Evolutionary conservation across 2,888 invertebrate genomes (phyloP), one percentile per base, ranked within the genome.

Genomic region (Sussaba pulchella): DNA sequence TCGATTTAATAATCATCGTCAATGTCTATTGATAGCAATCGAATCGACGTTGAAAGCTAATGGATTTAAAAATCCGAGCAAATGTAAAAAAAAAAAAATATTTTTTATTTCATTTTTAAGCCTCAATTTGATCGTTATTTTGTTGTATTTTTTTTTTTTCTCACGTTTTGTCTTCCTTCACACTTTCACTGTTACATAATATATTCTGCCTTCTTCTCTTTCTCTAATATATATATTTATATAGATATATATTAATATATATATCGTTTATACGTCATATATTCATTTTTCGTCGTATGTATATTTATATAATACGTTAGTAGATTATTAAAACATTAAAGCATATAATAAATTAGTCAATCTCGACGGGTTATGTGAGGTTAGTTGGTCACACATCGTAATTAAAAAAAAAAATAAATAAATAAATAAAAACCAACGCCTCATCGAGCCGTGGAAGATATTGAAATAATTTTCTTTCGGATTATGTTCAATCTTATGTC

Each of bases 161-260:
- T 59, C 24, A 75, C 59, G 64, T 73, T 72, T 77, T 78, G 78
- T 83, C 85, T 78, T 75, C 70, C 84, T 88, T 87, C 88, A 88
- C 87, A 88, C 88, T 87, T 88, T 87, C 87, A 88, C 88, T 88
- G 88, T 88, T 88, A 87, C 88, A 88, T 87, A 87, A 85, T 86
- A 86, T 86, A 87, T 85, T 76, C 47, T 74, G 61, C 61, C 70
- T 57, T 69, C 26, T 31, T 71, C 52, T 71, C 61, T 31, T 12
- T 41, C 52, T 57, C 66, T 69, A 67, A 21, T 69, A 69, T 67
- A 45, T 41, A 54, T 74, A 57, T 80, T 80, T 84, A 82, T 82
- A 6, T 31, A 31, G 2, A 31, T 31, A 31, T 31, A 31, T 31
- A 31, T 31, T 5, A 6, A 31, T 31, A 31, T 74, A 57, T 80